Percentiles rank a stretch among this genome's conserved stretches.
These are phyloP conservation scores for Darevskia nairensis DNA, from an alignment of 2,797 vertebrate genomes.

Conservation along the genomic window DNA sequence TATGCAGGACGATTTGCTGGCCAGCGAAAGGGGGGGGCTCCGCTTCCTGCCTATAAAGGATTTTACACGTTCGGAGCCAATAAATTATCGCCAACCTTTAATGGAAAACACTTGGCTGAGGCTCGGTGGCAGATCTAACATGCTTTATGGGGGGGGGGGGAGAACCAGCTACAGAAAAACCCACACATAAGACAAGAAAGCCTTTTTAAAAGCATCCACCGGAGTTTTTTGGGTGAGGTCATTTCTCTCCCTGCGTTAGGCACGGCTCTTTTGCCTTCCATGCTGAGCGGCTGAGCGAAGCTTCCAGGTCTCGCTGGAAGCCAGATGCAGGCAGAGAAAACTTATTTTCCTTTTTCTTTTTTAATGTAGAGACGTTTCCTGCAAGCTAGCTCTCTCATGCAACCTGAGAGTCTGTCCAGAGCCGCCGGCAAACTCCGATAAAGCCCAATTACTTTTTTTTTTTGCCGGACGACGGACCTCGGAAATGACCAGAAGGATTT, in stretches of 20 bases:
- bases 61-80: conserved; percentile 9
- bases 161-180: neutral
- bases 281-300: neutral
- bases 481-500: neutral
- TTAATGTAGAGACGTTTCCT: neutral
- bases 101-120: neutral
- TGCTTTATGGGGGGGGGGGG: no score
- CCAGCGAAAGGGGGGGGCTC: neutral
- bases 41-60: neutral
- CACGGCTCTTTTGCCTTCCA: neutral
- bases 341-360: neutral
- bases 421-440: no score
- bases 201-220: neutral
- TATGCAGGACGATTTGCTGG: neutral
- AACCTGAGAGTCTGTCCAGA: neutral
- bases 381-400: neutral
- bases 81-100: neutral
- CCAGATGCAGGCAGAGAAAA: neutral
- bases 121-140: neutral
- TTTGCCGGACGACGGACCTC: neutral
- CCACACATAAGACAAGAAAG: no score
- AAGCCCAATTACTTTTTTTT: neutral
- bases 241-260: neutral
- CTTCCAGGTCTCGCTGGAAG: neutral
- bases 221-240: no score